Percentiles rank a stretch among this genome's conserved stretches.
Conservation (phyloP, 1,140 invertebrate species). For the Brachionus plicatilis region DNA sequence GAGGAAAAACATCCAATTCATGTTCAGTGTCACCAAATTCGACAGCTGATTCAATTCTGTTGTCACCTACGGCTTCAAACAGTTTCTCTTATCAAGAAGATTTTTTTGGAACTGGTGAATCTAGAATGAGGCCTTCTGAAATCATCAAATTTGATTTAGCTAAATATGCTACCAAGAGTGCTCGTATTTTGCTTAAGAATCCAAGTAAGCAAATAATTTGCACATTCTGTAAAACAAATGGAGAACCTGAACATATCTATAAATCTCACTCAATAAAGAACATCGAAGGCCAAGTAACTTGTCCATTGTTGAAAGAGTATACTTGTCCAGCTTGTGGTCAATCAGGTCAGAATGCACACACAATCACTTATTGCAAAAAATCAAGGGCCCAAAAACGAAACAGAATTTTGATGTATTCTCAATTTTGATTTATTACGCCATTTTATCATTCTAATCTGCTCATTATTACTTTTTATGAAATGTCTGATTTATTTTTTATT, state of each 20-base stretch:
- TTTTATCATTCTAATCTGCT: too few relatives aligned
- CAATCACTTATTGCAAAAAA: too few relatives aligned
- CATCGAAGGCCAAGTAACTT: conserved; percentile 61
- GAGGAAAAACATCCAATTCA: too few relatives aligned
- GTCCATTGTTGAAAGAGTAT: too few relatives aligned
- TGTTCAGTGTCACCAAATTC: neutral
- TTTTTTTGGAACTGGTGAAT: neutral
- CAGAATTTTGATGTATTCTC: too few relatives aligned
- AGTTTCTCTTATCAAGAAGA: neutral
- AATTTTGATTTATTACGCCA: too few relatives aligned
- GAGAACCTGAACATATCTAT: conserved; percentile 62
- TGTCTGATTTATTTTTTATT: too few relatives aligned
- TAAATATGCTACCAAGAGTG: neutral
- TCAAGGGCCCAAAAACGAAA: too few relatives aligned
- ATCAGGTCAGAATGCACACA: too few relatives aligned
- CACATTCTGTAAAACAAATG: conserved; percentile 70
- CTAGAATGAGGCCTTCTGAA: neutral
- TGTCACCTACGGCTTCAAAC: neutral
- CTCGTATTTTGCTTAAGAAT: neutral
- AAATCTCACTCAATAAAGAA: conserved; percentile 64
- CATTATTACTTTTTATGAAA: too few relatives aligned
- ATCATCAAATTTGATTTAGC: neutral
- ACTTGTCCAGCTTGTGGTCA: too few relatives aligned
- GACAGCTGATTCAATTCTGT: neutral
- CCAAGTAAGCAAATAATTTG: conserved; percentile 52